Percentiles rank a stretch among this genome's conserved stretches.
These are phyloP conservation scores for Microcebus murinus DNA, from an alignment of 2,113 vertebrate species.

Conservation along the genomic window DNA sequence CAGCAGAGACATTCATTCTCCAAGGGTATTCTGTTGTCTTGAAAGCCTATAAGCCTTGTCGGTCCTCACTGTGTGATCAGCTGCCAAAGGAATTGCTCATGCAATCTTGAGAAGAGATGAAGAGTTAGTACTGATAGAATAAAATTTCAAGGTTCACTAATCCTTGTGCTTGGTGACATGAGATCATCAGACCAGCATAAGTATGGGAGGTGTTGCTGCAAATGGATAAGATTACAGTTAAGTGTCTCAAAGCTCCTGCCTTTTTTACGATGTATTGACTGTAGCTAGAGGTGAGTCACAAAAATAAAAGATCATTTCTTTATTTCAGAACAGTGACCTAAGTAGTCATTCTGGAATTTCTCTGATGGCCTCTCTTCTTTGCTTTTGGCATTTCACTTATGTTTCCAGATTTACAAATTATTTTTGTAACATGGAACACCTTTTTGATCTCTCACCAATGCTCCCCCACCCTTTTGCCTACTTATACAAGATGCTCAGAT, in stretches of 20 bases:
- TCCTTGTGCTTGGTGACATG: not conserved
- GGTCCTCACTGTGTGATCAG: constrained; percentile 61
- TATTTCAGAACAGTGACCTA: constrained; percentile 21
- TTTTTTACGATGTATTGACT: not conserved
- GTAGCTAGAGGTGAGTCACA: not conserved
- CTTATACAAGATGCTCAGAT: not conserved
- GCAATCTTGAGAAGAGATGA: constrained; percentile 33
- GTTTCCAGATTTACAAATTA: not conserved
- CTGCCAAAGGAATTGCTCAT: constrained; percentile 48
- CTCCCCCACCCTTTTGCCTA: not conserved
- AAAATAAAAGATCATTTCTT: not conserved
- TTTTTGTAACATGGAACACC: not conserved
- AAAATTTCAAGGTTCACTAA: constrained; percentile 66
- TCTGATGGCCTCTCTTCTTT: not conserved
- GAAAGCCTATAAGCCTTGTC: not conserved
- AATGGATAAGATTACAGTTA: constrained; percentile 50
- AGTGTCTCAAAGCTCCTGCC: not conserved
- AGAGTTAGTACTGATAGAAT: constrained; percentile 28
- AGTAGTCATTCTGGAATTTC: not conserved
- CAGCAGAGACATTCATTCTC: not conserved
- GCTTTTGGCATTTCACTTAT: not conserved
- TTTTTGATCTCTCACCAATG: not conserved
- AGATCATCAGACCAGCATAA: constrained; percentile 47
- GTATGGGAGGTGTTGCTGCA: not conserved
- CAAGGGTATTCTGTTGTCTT: constrained; percentile 17